Conservation (phyloP, 2,113 vertebrate species). For the Equus przewalskii region DNA sequence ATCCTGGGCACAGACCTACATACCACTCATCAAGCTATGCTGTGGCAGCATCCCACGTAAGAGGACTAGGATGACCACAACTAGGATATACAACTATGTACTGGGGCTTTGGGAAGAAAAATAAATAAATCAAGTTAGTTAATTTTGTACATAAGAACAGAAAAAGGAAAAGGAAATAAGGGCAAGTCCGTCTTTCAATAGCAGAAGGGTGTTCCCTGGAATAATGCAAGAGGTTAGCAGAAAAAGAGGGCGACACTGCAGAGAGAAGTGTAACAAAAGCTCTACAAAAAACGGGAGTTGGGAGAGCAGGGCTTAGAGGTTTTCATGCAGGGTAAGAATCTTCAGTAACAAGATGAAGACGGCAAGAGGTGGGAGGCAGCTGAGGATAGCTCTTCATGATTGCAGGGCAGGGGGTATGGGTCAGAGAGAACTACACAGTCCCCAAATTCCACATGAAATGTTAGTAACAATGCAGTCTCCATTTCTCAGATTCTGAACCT, state of each 20-base stretch:
- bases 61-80: no score
- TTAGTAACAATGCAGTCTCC: background rate
- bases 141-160: background rate
- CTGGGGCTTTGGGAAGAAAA: no score
- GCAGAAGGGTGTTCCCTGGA: background rate
- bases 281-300: background rate
- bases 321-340: background rate
- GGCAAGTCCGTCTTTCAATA: background rate
- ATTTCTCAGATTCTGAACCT: background rate
- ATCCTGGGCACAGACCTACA: no score
- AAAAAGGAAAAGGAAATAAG: conserved; percentile 37
- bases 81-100: no score
- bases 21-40: no score
- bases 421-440: background rate
- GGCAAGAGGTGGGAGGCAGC: background rate
- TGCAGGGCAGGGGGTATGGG: background rate
- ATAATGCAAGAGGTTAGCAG: background rate
- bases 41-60: no score
- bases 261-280: background rate
- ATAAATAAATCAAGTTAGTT: background rate
- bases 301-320: background rate
- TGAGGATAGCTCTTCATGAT: background rate
- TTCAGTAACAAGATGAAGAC: background rate
- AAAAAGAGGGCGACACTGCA: background rate
- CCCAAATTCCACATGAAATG: background rate